Conservation (phyloP, 2,797 vertebrate species). For the Alfaro cultratus region DNA sequence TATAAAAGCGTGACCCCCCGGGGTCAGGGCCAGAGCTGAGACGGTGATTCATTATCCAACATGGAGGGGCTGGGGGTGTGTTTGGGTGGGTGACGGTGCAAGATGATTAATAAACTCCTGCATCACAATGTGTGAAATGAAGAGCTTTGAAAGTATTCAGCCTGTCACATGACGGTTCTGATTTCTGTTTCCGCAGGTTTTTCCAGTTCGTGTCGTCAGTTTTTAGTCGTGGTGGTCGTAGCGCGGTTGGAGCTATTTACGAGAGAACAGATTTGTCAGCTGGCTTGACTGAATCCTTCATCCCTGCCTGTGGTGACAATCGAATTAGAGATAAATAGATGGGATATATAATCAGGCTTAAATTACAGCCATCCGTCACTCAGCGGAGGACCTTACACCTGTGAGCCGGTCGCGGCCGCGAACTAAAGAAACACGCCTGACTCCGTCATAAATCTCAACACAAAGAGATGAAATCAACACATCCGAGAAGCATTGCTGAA, state of each 20-base stretch:
- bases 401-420: slow-evolving; percentile 47
- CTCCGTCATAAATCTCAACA: slow-evolving; percentile 42
- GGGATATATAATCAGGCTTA: slow-evolving; percentile 68
- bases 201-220: not conserved
- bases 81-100: not conserved
- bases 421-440: slow-evolving; percentile 53
- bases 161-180: not conserved
- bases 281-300: slow-evolving; percentile 24
- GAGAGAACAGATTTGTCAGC: slow-evolving; percentile 24
- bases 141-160: slow-evolving; percentile 9
- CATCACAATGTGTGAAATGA: slow-evolving; percentile 26
- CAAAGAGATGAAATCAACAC: slow-evolving; percentile 28
- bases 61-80: not conserved
- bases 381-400: slow-evolving; percentile 38
- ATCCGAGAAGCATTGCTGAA: not conserved
- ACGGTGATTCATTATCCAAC: slow-evolving; percentile 73
- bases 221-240: not conserved
- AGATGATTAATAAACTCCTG: slow-evolving; percentile 55
- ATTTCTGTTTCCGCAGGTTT: not conserved
- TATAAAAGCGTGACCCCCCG: slow-evolving; percentile 72
- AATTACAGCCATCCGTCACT: slow-evolving; percentile 75
- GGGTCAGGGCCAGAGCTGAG: slow-evolving; percentile 77
- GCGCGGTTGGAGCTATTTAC: not conserved
- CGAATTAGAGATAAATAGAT: slow-evolving; percentile 72
- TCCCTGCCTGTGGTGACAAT: slow-evolving; percentile 56